Base-by-base conservation (phyloP, 2,888 invertebrate genomes). In the Hartigia nigra region DNA sequence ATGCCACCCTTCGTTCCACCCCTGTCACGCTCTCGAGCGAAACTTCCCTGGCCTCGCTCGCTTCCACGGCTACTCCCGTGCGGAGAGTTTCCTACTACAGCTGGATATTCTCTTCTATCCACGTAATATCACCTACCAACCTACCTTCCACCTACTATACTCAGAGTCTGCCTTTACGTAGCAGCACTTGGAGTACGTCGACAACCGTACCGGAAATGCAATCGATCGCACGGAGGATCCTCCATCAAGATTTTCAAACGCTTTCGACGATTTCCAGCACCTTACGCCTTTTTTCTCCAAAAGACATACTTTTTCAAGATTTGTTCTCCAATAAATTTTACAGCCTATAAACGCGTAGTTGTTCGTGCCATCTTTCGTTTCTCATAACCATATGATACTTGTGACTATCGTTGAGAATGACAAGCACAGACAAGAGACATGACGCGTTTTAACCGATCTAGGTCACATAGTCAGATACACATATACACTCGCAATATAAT, bases 11-110 rank as follows among this genome's bases (percentile, higher is more conserved):
- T 86, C 88, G 86, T 88, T 88, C 88, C 90, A 89, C 90, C 90
- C 89, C 88, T 91, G 89, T 90, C 90, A 91, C 88, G 91, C 89
- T 91, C 87, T 88, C 89, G 86, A 90, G 88, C 90, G 87, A 90
- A 91, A 91, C 91, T 91, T 90, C 87, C 87, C 87, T 86, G 86
- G 87, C 85, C 87, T 84, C 85, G 84, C 84, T 82, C 82, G 84
- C 84, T 82, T 82, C 84, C 79, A 81, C 83, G 81, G 81, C 87
- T 89, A 86, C 87, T 88, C 87, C 86, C 86, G 86, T 86, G 86
- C 87, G 86, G 88, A 87, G 87, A 88, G 86, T 88, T 86, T 83
- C 83, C 86, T 82, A 85, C 84, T 85, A 84, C 81, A 85, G 85
- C 82, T 83, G 84, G 82, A 75, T 31, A 84, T 86, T 83, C 84